phyloP scores from a whole-genome alignment of 1,140 invertebrate species.

The Andrena cerasifolii region DNA sequence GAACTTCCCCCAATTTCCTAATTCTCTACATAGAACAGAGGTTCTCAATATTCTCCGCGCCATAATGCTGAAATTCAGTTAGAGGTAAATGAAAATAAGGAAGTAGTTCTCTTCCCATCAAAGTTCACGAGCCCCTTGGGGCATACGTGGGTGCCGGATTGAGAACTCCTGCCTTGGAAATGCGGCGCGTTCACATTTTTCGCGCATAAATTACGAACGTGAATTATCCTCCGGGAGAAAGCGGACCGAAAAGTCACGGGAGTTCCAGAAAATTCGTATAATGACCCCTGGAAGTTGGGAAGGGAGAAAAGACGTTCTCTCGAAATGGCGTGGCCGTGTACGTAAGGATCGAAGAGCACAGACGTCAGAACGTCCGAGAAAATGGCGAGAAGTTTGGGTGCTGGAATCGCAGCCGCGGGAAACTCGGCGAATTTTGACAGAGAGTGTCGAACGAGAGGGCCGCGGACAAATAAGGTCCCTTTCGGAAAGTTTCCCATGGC shows the following conservation, averaged over 20 bases:
- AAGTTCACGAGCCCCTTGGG: too few species aligned
- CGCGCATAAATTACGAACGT: too few species aligned
- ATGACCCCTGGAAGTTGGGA: background rate
- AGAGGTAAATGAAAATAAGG: too few species aligned
- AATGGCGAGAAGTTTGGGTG: conserved; percentile 4
- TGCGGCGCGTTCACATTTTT: background rate
- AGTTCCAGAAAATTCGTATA: background rate
- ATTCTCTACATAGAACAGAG: too few species aligned
- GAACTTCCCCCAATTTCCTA: too few species aligned
- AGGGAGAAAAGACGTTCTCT: background rate
- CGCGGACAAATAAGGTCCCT: conserved; percentile 6
- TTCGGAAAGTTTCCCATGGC: conserved; percentile 18
- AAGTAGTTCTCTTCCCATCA: too few species aligned
- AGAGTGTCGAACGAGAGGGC: background rate
- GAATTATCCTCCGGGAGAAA: too few species aligned
- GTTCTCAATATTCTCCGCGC: too few species aligned
- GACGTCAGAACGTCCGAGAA: background rate
- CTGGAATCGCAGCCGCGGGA: background rate
- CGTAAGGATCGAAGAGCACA: background rate
- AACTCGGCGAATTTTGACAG: conserved; percentile 7
- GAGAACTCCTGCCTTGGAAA: background rate
- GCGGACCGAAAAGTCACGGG: too few species aligned
- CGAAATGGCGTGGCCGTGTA: background rate
- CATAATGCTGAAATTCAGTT: too few species aligned
- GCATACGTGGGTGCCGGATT: too few species aligned